Percentiles rank a stretch among this genome's conserved stretches.
phyloP scores from a whole-genome alignment of 2,797 vertebrate genomes.

The Hipposideros larvatus region DNA sequence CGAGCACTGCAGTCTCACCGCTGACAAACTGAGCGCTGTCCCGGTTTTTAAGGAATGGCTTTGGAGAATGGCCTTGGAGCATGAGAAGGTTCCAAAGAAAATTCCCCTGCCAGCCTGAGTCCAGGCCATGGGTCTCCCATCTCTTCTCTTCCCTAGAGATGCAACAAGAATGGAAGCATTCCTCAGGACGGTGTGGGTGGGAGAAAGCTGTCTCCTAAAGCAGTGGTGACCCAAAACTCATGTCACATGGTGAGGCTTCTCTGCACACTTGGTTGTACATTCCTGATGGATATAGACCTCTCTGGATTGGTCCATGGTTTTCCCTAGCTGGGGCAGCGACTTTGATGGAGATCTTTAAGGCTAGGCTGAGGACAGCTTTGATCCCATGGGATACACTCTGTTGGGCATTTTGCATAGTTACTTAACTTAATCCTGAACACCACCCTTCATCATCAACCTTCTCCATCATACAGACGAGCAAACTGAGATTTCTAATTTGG shows the following conservation, averaged over 20 bases:
- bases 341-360: not conserved
- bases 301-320: not conserved
- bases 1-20: not conserved
- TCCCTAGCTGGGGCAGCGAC: not conserved
- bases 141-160: not conserved
- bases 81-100: not conserved
- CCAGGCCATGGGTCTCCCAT: not conserved
- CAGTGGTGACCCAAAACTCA: not conserved
- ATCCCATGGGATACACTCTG: not conserved
- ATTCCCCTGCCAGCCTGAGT: not conserved
- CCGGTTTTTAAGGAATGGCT: not conserved
- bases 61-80: not conserved
- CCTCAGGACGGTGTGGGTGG: not conserved
- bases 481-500: not conserved
- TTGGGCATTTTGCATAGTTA: not conserved
- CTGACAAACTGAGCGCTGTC: not conserved
- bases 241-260: not conserved
- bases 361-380: not conserved
- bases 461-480: not conserved
- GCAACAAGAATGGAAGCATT: not conserved
- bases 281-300: not conserved
- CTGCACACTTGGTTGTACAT: not conserved
- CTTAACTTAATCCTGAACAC: not conserved
- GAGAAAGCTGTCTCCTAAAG: not conserved
- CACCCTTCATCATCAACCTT: not conserved